These are phyloP conservation scores for Clitarchus hookeri DNA, from an alignment of 2,888 invertebrate genomes.

Conservation along the genomic window DNA sequence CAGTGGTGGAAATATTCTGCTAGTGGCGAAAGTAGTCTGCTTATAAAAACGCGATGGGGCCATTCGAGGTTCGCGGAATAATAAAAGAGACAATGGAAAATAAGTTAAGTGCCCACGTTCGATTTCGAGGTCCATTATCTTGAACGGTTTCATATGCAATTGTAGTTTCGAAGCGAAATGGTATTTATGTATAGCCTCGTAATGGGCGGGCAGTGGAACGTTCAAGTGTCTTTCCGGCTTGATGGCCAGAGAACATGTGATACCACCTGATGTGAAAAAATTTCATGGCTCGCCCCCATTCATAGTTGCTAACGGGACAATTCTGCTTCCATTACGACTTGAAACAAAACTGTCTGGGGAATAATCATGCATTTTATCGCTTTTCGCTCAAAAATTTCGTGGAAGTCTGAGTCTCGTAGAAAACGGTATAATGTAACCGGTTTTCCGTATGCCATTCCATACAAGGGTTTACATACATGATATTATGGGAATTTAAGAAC, in stretches of 20 bases:
- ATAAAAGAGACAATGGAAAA: background rate
- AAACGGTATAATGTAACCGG: background rate
- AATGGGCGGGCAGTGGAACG: background rate
- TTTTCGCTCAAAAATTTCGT: background rate
- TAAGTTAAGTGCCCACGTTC: background rate
- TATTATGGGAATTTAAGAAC: too few species aligned
- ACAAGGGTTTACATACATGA: too few species aligned
- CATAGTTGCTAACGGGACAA: background rate
- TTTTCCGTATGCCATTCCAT: background rate
- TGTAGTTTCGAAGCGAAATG: background rate
- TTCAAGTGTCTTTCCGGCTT: background rate
- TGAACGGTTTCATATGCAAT: background rate
- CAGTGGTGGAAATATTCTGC: background rate
- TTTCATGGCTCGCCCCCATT: background rate
- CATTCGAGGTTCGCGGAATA: background rate
- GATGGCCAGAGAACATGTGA: background rate
- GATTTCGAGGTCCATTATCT: background rate
- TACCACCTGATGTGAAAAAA: background rate
- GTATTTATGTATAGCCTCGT: background rate
- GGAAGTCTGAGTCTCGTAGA: background rate
- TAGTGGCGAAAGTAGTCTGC: background rate
- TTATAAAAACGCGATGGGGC: background rate
- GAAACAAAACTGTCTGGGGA: background rate
- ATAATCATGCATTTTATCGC: background rate
- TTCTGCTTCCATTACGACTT: background rate